These are phyloP conservation scores for Brotogeris chrysoptera DNA, from an alignment of 2,797 vertebrate genomes.

Conservation along the genomic window DNA sequence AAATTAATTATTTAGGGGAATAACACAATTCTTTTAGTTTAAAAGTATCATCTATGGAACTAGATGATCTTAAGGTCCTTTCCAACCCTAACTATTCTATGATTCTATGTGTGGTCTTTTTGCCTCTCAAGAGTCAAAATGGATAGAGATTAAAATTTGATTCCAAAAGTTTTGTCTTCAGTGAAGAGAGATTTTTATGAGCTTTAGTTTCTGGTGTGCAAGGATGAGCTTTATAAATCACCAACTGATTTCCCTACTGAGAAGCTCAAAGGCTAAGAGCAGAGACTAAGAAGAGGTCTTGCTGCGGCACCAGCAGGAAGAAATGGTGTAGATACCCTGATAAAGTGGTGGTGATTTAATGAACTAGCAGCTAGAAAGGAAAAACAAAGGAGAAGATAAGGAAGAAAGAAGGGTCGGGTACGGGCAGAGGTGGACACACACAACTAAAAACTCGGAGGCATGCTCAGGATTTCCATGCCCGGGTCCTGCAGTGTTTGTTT, in stretches of 20 bases:
- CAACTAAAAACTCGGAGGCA: not conserved
- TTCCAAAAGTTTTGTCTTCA: not conserved
- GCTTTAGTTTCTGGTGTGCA: not conserved
- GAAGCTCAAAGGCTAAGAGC: not conserved
- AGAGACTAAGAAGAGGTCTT: not conserved
- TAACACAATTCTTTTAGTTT: not conserved
- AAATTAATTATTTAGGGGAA: constrained; percentile 5
- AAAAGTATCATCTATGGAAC: not conserved
- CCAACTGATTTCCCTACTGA: constrained; percentile 11
- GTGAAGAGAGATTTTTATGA: constrained; percentile 25
- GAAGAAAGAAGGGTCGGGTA: not conserved
- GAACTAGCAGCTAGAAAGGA: not conserved
- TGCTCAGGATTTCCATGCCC: not conserved
- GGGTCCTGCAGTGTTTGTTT: not conserved
- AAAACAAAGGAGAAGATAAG: rapidly evolving
- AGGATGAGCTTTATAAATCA: constrained; percentile 31
- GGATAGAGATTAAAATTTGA: constrained; percentile 1
- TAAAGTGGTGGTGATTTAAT: not conserved
- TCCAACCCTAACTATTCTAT: too few relatives aligned
- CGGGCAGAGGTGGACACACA: not conserved
- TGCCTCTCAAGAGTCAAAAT: not conserved
- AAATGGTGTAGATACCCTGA: not conserved
- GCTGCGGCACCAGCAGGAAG: not conserved
- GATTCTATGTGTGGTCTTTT: not conserved
- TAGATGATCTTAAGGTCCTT: too few relatives aligned